Evolutionary conservation across 1,140 invertebrate species (phyloP), one percentile per base, ranked within the genome.

Genomic region (Ectropis grisescens): DNA sequence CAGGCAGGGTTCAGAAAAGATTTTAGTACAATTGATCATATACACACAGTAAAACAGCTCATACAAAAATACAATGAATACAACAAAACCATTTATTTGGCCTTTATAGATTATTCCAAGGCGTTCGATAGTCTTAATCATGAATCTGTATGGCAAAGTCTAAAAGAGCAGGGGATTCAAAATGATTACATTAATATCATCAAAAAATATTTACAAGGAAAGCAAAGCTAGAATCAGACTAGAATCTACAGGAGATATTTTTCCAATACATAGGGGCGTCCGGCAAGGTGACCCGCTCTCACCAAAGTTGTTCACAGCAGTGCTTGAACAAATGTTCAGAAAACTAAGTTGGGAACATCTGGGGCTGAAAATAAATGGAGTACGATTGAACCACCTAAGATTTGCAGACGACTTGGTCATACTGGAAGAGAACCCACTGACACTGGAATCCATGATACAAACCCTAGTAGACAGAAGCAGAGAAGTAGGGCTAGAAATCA

Each of bases 361-460:
- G n/a, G n/a, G n/a, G n/a, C n/a, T n/a, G n/a, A n/a, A n/a, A n/a
- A n/a, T n/a, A n/a, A n/a, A n/a, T n/a, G n/a, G n/a, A n/a, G n/a
- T n/a, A n/a, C n/a, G n/a, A n/a, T n/a, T n/a, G n/a, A n/a, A n/a
- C n/a, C n/a, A n/a, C n/a, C n/a, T n/a, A n/a, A 26, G 49, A 36
- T 54, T 57, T 35, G 54, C 45, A 8, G 47, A 58, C 35, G 50
- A 58, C 25, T 26, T 44, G 16, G 41, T 55, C 7, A 33, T 58
- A 29, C 30, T 50, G 8, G 44, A 42, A 14, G 40, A 41, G 15
- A 16, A 41, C 10, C 33, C 37, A 26, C 26, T 10, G 36, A 0
- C n/a, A 31, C 12, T 36, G 14, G 40, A 41, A 13, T 25, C 2
- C 13, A 41, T 36, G 42, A 27, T 39, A 31, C 37, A 40, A 16